A percentile compares a stretch with the other conserved stretches of the same genome.
phyloP scores from a whole-genome alignment of 1,140 invertebrate species.

The Sweltsa coloradensis region DNA sequence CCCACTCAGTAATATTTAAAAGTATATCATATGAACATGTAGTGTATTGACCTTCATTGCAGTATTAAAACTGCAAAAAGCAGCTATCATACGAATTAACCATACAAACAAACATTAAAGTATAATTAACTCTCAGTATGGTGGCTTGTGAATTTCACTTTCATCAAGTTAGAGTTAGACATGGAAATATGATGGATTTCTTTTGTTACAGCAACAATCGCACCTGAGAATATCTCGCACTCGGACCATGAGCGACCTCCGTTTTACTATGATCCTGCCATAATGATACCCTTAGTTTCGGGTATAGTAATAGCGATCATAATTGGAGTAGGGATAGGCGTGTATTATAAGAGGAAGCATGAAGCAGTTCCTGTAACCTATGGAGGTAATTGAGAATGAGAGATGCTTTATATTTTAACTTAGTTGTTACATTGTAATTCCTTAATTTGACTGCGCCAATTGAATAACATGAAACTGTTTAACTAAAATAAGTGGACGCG shows the following conservation, averaged over 20 bases:
- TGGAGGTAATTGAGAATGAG: slow-evolving; percentile 4
- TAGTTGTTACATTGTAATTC: not conserved
- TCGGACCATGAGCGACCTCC: slow-evolving; percentile 19
- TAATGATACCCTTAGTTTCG: slow-evolving; percentile 28
- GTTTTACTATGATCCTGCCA: slow-evolving; percentile 29
- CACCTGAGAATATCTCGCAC: slow-evolving; percentile 27
- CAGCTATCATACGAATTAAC: no score
- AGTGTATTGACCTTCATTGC: not conserved
- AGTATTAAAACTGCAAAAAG: no score
- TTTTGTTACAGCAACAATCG: slow-evolving; percentile 24
- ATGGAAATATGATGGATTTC: not conserved
- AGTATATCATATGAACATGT: not conserved
- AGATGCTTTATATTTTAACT: not conserved
- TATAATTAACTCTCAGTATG: no score
- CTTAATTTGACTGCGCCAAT: not conserved
- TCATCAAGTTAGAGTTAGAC: no score
- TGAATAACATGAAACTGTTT: not conserved
- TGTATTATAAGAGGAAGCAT: slow-evolving; percentile 6
- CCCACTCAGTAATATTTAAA: no score
- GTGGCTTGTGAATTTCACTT: no score
- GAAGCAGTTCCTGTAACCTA: slow-evolving; percentile 1
- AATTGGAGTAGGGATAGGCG: not conserved
- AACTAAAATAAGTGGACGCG: not conserved
- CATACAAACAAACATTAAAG: no score
- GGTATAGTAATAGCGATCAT: slow-evolving; percentile 13